Base-by-base conservation (phyloP, 2,888 invertebrate species). In the Hylaea fasciaria region DNA sequence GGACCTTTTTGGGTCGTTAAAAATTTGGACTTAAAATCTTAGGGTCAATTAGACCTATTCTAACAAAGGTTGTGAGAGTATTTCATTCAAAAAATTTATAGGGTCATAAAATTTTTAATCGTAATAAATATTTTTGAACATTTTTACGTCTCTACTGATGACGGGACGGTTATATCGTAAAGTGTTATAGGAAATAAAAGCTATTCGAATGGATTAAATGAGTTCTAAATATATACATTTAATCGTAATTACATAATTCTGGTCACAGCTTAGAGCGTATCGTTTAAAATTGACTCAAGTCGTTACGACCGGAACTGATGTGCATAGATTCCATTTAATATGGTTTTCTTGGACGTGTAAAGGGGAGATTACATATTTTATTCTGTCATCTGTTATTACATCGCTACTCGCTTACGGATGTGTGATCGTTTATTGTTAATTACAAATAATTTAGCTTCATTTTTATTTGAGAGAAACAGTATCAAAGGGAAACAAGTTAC, bases 1-100 rank as follows among this genome's bases (percentile, higher is more conserved):
- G 59, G 72, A 57, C 39, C 61, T 52, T 64, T 66, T 68, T 67
- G 48, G 80, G 70, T 87, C 88, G 85, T 89, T 83, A 89, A 88
- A 85, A 63, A 47, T 52, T 57, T 41, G 41, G 45, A 47, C 56
- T 64, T 57, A 47, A 60, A 65, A 65, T 50, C 61, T 63, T 63
- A 59, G 64, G 69, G 66, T 70, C 71, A 71, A 72, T 71, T 69
- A 67, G 68, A 69, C 54, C 67, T 65, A 71, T 68, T 68, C 57
- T 57, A 56, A 68, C 63, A 68, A 70, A 65, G 62, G 54, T 35
- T 37, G 54, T 51, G 55, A 60, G 64, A 57, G 57, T 60, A 62
- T 66, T 66, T 64, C 62, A 60, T 59, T 64, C 52, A 59, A 64
- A 61, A 63, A 61, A 59, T 64, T 65, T 57, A 65, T 57, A 13